These are phyloP conservation scores for Tridacna crocea DNA, from an alignment of 2,888 invertebrate genomes.

Conservation along the genomic window DNA sequence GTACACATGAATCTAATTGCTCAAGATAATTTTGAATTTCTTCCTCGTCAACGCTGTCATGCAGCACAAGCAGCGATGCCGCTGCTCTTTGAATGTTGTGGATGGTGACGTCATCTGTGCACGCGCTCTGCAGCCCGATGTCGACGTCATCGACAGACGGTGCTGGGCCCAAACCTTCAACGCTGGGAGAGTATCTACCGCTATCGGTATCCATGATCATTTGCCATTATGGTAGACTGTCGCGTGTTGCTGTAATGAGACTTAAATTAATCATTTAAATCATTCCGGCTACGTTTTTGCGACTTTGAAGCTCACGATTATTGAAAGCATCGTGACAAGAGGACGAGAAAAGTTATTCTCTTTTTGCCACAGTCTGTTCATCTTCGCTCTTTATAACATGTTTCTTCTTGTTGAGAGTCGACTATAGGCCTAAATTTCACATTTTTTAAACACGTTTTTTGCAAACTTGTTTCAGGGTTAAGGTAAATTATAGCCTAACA, in stretches of 20 bases:
- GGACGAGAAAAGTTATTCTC: neutral
- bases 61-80: constrained; percentile 13
- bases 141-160: neutral
- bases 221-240: neutral
- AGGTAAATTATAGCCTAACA: too few relatives aligned
- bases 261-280: neutral
- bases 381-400: neutral
- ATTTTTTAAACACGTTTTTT: too few relatives aligned
- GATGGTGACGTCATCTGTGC: constrained; percentile 14
- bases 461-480: too few relatives aligned
- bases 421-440: too few relatives aligned
- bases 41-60: constrained; percentile 18
- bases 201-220: constrained; percentile 16
- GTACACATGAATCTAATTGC: constrained; percentile 10
- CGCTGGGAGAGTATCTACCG: constrained; percentile 5
- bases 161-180: neutral
- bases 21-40: constrained; percentile 13
- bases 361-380: neutral
- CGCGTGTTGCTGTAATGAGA: neutral
- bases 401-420: too few relatives aligned
- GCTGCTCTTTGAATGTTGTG: constrained; percentile 9
- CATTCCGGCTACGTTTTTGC: neutral
- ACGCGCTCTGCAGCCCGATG: constrained; percentile 8
- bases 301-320: neutral
- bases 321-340: neutral